Conservation (phyloP, 2,888 invertebrate genomes). For the Rhingia campestris region DNA sequence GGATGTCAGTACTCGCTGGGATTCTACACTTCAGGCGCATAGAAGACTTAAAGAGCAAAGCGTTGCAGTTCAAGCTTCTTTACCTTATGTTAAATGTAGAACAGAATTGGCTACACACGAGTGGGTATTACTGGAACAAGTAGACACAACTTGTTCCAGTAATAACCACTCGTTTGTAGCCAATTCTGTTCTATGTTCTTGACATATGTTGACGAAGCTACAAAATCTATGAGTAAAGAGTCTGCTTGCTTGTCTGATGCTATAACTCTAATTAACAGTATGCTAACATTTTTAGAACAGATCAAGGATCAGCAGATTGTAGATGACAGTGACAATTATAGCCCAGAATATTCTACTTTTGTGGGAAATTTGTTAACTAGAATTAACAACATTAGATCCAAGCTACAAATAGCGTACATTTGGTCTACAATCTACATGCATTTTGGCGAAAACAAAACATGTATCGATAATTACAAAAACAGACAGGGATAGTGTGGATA, state of each 20-base stretch:
- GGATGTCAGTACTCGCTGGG: constrained; percentile 1
- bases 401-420: constrained; percentile 13
- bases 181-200: no score
- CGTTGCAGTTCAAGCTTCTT: constrained; percentile 13
- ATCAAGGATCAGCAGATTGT: constrained; percentile 5
- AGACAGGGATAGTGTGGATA: background rate
- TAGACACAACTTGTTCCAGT: background rate
- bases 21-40: constrained; percentile 1
- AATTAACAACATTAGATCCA: constrained; percentile 7
- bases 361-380: background rate
- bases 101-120: background rate
- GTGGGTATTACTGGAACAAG: constrained; percentile 12
- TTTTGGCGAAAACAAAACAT: constrained; percentile 1
- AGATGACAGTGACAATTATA: constrained; percentile 6
- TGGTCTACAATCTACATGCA: constrained; percentile 12
- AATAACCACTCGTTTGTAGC: no score
- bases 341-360: constrained; percentile 11
- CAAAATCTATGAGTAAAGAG: constrained; percentile 3
- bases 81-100: background rate
- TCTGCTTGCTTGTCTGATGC: constrained; percentile 2
- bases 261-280: background rate
- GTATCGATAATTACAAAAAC: constrained; percentile 5
- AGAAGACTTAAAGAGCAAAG: constrained; percentile 2
- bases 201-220: constrained; percentile 7
- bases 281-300: background rate